Conservation (phyloP, 1,140 invertebrate species). For the Zaprionus lachaisei region DNA sequence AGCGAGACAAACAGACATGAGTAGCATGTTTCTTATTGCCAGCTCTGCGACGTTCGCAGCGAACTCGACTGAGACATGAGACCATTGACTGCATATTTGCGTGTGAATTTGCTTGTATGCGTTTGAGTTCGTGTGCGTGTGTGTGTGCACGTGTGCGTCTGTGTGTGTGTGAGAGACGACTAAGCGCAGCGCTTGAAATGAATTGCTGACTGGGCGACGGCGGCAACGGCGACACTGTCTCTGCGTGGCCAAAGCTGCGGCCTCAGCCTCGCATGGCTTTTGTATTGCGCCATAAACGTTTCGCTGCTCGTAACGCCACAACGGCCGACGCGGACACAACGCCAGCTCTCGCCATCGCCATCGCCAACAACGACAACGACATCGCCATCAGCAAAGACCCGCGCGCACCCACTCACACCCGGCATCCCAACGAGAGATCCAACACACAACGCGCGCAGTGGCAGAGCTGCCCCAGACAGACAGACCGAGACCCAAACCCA, state of each 20-base stretch:
- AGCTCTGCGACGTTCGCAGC: constrained; percentile 32
- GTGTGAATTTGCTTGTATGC: constrained; percentile 29
- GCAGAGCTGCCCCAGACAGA: constrained; percentile 29
- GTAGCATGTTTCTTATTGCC: constrained; percentile 75
- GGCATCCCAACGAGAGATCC: constrained; percentile 47
- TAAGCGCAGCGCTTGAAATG: constrained; percentile 69
- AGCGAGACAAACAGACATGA: constrained; percentile 59
- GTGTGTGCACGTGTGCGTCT: constrained; percentile 19
- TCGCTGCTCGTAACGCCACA: constrained; percentile 84
- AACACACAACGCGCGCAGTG: constrained; percentile 22
- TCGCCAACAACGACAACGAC: not conserved
- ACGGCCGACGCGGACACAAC: constrained; percentile 77
- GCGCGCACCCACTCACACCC: constrained; percentile 51
- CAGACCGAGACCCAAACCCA: constrained; percentile 12
- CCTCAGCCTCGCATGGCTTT: constrained; percentile 84
- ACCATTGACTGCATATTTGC: constrained; percentile 53
- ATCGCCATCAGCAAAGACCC: constrained; percentile 46
- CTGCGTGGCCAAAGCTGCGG: constrained; percentile 66
- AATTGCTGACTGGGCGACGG: constrained; percentile 65
- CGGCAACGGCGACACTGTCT: constrained; percentile 49
- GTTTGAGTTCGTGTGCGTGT: constrained; percentile 18
- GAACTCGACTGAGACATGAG: constrained; percentile 48
- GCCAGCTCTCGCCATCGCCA: constrained; percentile 30
- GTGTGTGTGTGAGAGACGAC: constrained; percentile 45
- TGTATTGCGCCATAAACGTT: constrained; percentile 85